Conservation (phyloP, 2,797 vertebrate genomes). For the Orientallactaga sibirica region DNA sequence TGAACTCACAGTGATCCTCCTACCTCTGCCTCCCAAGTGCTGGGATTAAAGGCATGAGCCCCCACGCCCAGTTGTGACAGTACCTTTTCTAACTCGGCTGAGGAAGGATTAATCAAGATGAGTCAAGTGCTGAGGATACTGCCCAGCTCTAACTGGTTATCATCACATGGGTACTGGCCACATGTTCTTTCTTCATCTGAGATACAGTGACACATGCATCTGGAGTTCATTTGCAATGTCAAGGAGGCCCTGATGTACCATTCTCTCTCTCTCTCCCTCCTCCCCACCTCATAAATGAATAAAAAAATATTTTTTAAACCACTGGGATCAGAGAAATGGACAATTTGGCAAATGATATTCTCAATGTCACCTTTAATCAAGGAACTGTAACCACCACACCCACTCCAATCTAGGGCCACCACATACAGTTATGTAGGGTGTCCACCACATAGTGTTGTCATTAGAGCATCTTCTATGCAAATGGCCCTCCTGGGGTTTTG, state of each 20-base stretch:
- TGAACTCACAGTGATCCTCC: no score
- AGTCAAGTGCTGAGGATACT: neutral
- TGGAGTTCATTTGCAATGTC: no score
- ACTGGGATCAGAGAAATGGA: conserved; percentile 4
- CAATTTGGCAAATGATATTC: neutral
- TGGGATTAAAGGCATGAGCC: no score
- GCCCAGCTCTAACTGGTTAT: neutral
- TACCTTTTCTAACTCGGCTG: neutral
- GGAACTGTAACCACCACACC: neutral
- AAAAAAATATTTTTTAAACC: neutral
- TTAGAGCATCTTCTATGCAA: neutral
- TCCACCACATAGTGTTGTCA: neutral
- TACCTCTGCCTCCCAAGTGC: no score
- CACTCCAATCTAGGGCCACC: neutral
- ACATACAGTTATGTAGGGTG: neutral
- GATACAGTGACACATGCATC: neutral
- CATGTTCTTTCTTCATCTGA: neutral
- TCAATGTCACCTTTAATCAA: conserved; percentile 44
- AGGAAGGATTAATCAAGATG: neutral
- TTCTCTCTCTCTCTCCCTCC: no score
- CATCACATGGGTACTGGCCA: neutral
- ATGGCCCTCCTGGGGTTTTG: neutral
- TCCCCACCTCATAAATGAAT: no score
- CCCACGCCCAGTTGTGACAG: no score
- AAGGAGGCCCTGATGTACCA: no score